Conservation (phyloP, 2,113 vertebrate genomes). For the Corythornis madagascariensis region DNA sequence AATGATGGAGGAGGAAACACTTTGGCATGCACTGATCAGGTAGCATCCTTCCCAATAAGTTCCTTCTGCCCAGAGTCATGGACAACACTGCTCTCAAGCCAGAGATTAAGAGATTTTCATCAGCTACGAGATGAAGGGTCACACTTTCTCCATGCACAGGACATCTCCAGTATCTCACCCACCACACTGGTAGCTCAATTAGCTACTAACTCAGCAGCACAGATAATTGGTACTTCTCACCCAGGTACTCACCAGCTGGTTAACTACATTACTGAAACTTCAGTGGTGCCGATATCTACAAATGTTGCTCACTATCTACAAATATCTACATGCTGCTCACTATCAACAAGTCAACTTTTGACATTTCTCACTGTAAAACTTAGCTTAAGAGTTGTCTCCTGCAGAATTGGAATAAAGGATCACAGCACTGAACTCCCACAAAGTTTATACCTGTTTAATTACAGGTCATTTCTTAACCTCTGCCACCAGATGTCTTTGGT, state of each 20-base stretch:
- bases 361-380: neutral
- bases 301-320: neutral
- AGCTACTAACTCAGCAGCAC: neutral
- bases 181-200: neutral
- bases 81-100: neutral
- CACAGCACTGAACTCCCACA: neutral
- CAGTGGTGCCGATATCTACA: neutral
- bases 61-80: neutral
- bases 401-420: neutral
- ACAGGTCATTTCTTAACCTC: neutral
- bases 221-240: neutral
- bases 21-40: neutral
- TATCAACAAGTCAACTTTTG: neutral
- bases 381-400: neutral
- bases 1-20: neutral
- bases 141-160: neutral
- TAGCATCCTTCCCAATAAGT: neutral
- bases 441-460: neutral
- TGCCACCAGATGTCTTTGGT: neutral
- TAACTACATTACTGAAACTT: neutral
- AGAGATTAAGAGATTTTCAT: neutral
- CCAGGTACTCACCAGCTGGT: neutral
- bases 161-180: neutral
- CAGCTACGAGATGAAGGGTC: neutral
- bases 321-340: neutral